phyloP scores from a whole-genome alignment of 2,113 vertebrate genomes.

The Cyanoliseus patagonus region DNA sequence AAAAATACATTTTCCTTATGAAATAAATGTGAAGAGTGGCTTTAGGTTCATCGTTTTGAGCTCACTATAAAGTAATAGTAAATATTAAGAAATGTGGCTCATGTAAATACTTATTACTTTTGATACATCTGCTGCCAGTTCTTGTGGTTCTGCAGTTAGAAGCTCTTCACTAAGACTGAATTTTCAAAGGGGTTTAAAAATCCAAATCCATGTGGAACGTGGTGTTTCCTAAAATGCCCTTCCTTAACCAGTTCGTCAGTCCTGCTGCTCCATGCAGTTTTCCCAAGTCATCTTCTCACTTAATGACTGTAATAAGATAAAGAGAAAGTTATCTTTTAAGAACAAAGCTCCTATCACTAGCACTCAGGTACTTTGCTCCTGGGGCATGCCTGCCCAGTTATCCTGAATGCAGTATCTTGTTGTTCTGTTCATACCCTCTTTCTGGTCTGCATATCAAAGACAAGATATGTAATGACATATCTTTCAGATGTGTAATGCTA shows the following conservation, averaged over 20 bases:
- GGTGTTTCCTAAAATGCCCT: background rate
- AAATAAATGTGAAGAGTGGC: background rate
- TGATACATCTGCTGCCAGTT: fast-evolving
- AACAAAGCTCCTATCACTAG: background rate
- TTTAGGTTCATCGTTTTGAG: background rate
- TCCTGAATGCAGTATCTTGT: background rate
- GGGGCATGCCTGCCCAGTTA: background rate
- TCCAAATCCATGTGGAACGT: background rate
- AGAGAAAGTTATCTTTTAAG: background rate
- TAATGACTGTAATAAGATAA: background rate
- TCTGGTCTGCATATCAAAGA: background rate
- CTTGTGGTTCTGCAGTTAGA: background rate
- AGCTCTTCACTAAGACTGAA: background rate
- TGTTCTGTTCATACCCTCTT: background rate
- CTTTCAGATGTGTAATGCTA: background rate
- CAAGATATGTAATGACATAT: background rate
- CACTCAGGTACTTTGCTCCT: background rate
- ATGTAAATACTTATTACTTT: background rate
- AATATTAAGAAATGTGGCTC: background rate
- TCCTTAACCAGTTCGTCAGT: background rate
- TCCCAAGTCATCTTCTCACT: background rate
- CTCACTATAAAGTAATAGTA: background rate
- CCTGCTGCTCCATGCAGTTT: background rate
- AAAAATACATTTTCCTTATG: background rate
- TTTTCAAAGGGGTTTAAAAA: background rate